A percentile compares a stretch with the other conserved stretches of the same genome.
Conservation (phyloP, 2,797 vertebrate genomes). For the Molossus molossus region DNA sequence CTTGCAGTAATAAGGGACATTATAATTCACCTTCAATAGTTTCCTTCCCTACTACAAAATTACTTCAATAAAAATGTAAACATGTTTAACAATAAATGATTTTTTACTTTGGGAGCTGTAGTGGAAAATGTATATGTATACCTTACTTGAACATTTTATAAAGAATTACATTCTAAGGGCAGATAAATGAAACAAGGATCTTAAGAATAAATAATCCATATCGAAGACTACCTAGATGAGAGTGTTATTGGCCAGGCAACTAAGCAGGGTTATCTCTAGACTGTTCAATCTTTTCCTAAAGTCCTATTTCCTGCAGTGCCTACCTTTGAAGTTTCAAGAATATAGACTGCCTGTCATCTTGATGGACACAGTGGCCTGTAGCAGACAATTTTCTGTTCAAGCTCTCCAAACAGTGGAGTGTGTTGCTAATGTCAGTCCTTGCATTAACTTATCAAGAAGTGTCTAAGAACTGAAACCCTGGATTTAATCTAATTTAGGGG, state of each 20-base stretch:
- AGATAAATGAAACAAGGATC: constrained; percentile 31
- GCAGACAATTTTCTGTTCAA: constrained; percentile 61
- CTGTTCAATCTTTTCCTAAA: constrained; percentile 71
- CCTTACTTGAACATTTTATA: constrained; percentile 21
- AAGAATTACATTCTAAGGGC: constrained; percentile 47
- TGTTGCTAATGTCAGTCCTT: neutral
- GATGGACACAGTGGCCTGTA: constrained; percentile 53
- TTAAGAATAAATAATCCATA: constrained; percentile 56
- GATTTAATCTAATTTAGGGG: constrained; percentile 64
- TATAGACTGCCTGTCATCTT: constrained; percentile 49
- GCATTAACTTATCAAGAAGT: constrained; percentile 62
- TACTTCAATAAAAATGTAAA: neutral
- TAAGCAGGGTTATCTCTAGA: constrained; percentile 59
- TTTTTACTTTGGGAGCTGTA: constrained; percentile 6
- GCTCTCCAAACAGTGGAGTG: constrained; percentile 45
- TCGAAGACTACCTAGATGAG: neutral
- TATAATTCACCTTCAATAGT: constrained; percentile 4
- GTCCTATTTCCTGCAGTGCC: constrained; percentile 50
- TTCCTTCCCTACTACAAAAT: constrained; percentile 10
- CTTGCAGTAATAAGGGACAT: constrained; percentile 4
- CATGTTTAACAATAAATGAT: constrained; percentile 32
- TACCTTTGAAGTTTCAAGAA: constrained; percentile 67
- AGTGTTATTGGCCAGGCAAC: constrained; percentile 44
- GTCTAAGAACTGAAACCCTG: constrained; percentile 40
- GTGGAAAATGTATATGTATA: neutral